Evolutionary conservation across 2,888 invertebrate genomes (phyloP), one percentile per base, ranked within the genome.

Genomic region (Cephus pulcher): DNA sequence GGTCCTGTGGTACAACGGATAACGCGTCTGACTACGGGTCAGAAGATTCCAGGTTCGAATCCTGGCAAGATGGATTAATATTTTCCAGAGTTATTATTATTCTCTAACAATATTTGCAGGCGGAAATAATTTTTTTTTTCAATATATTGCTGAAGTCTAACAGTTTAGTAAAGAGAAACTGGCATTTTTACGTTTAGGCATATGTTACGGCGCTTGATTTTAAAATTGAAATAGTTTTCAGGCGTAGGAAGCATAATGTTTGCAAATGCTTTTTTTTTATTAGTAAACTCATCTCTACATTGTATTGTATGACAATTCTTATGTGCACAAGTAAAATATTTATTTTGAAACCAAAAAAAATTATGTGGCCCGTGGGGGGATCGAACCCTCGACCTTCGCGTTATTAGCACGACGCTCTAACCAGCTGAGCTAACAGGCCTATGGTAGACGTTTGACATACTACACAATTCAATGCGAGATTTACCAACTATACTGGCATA

Each of bases 1-100:
- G 88, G 88, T 88, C 88, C 86, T 89, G 88, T 88, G 88, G 88
- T 88, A 88, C 88, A 88, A 89, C 88, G 89, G 86, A 86, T 85
- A 86, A 88, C 85, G 87, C 86, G 87, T 86, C 85, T 86, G 86
- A 86, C 87, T 88, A 88, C 88, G 86, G 85, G 87, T 88, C 87
- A 88, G 86, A 87, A 87, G 85, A 87, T 87, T 88, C 88, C 86
- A 86, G 89, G 88, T 89, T 89, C 89, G 88, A 89, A 89, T 89
- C 89, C 89, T 89, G 88, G 88, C 88, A 89, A 86, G 88, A 88
- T 88, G 88, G 88, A 71, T 71, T 69, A 69, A 70, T 79, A 77
- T 84, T 88, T 86, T 85, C 82, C 82, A 78, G 23, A 40, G 6
- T 56, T 9, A 23, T 56, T 56, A 56, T 40, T 40, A 40, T 40